A percentile compares a stretch with the other conserved stretches of the same genome.
phyloP scores from a whole-genome alignment of 1,140 invertebrate genomes.

The Pissodes strobi region DNA sequence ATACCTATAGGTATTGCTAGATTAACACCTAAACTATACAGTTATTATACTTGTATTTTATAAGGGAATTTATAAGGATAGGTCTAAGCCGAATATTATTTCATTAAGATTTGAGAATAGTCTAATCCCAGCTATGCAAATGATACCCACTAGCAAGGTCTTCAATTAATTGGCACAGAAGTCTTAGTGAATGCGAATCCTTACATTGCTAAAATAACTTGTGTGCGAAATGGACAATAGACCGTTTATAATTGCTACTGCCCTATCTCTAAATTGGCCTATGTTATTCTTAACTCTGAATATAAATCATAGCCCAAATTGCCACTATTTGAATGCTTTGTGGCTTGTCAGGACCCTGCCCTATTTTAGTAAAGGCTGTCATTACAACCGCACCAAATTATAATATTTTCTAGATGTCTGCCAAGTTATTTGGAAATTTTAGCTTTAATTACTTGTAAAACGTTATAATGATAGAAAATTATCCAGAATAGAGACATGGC shows the following conservation, averaged over 20 bases:
- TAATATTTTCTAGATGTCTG: conserved; percentile 10
- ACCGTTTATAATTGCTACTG: conserved; percentile 12
- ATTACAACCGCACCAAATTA: conserved; percentile 10
- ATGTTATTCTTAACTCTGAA: conserved; percentile 21
- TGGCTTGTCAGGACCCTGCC: not conserved
- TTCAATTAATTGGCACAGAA: conserved; percentile 23
- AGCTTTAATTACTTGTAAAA: conserved; percentile 17
- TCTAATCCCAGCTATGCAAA: too few relatives aligned
- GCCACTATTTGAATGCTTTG: conserved; percentile 12
- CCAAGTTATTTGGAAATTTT: not conserved
- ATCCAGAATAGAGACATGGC: too few relatives aligned
- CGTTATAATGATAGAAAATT: conserved; percentile 5
- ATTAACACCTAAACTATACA: too few relatives aligned
- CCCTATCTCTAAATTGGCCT: conserved; percentile 16
- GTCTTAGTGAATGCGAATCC: conserved; percentile 14
- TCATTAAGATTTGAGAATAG: too few relatives aligned
- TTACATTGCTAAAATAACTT: conserved; percentile 24
- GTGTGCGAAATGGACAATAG: conserved; percentile 19
- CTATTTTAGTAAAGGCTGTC: conserved; percentile 12
- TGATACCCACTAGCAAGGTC: too few relatives aligned
- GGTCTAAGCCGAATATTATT: too few relatives aligned
- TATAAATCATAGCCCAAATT: conserved; percentile 18
- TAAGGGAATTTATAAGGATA: too few relatives aligned
- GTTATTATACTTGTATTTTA: too few relatives aligned
- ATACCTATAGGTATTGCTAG: too few relatives aligned